Percentiles rank a stretch among this genome's conserved stretches.
Conservation (phyloP, 2,797 vertebrate species). For the Erithacus rubecula region DNA sequence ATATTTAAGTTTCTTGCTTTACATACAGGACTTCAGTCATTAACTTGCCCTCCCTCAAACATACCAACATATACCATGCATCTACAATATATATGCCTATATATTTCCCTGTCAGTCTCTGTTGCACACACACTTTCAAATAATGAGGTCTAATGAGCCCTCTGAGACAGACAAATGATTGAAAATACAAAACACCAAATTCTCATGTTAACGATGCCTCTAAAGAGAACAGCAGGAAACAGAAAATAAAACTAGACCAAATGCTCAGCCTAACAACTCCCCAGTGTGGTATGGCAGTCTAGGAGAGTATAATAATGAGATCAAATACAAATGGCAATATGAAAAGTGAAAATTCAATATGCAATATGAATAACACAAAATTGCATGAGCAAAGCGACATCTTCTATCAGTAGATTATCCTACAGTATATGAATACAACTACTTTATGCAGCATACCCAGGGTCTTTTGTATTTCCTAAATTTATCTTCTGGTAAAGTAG, state of each 20-base stretch:
- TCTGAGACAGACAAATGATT: conserved; percentile 9
- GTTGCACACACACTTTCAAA: background rate
- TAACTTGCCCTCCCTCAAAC: background rate
- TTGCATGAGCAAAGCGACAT: conserved; percentile 17
- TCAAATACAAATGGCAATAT: conserved; percentile 42
- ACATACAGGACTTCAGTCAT: background rate
- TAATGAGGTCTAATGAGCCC: conserved; percentile 2
- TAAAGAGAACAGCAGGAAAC: conserved; percentile 15
- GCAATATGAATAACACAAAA: conserved; percentile 52
- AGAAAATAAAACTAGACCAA: conserved; percentile 61
- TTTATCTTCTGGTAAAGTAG: background rate
- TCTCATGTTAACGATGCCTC: conserved; percentile 16
- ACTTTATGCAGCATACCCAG: background rate
- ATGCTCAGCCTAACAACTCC: conserved; percentile 43
- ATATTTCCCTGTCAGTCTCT: background rate
- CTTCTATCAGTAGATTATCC: background rate
- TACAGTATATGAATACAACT: background rate
- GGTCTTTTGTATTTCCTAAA: background rate
- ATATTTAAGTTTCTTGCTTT: background rate
- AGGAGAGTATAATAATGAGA: conserved; percentile 47
- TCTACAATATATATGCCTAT: background rate
- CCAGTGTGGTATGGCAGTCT: background rate
- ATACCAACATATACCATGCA: background rate
- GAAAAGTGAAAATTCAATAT: conserved; percentile 55
- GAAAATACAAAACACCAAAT: conserved; percentile 46